Base-by-base conservation (phyloP, 2,797 vertebrate species). In the Acipenser oxyrinchus region DNA sequence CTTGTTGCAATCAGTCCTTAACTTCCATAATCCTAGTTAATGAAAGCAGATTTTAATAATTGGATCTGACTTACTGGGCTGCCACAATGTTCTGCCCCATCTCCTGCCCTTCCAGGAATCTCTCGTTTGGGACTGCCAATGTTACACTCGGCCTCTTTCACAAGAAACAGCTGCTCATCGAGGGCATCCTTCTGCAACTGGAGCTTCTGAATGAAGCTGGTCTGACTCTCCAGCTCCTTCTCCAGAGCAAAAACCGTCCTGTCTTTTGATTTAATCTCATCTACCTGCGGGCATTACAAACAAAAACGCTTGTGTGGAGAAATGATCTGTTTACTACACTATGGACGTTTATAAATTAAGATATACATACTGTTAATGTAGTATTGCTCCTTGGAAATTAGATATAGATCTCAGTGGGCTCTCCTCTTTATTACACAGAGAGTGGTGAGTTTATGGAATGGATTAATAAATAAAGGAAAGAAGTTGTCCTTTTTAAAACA, bases 251-350 rank as follows among this genome's bases (percentile, higher is more conserved):
- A 98, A 78, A 99, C 94, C 67, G 94, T 95, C 74, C 95, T 92
- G 79, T 98, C 95, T 83, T 98, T 98, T 68, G 94, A 87, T 84
- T 95, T 98, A 79, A 99, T 97, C 87, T 99, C 96, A n/a, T 99
- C 97, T 89, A 99, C 97, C 97, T 99, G 76, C 63, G 69, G 69
- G 66, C 65, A 74, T 37, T 37, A 37, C 23, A 37, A 37, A 37
- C 23, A 79, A 66, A 76, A 72, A 67, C 2, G 23, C 23, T 37
- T 37, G 23, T 37, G 2, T 37, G 3, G 23, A 37, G 23, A 37
- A 37, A 37, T 37, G 23, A 37, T 37, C 23, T 37, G 23, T 37
- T 37, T 37, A 18, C 15, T 18, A 18, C 15, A 37, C 23, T 37
- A 37, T 37, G 23, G 23, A 37, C 23, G 4, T 37, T 37, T 37